These are phyloP conservation scores for Mastigias papua DNA, from an alignment of 30 jellyfish, hydroid and myxozoan genomes.

Conservation along the genomic window DNA sequence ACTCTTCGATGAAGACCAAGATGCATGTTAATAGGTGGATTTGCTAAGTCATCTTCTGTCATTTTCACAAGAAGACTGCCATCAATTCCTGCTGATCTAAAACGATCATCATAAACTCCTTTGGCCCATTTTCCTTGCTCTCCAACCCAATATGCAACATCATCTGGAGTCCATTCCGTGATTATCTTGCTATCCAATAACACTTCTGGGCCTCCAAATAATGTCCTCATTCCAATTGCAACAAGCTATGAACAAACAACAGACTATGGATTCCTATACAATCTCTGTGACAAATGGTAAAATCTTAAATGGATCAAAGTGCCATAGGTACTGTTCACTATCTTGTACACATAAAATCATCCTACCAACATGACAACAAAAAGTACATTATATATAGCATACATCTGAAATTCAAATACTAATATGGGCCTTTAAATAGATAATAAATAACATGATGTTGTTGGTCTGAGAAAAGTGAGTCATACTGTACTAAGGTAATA, in stretches of 20 bases:
- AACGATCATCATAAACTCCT: conserved; percentile 74
- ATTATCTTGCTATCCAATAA: conserved; percentile 70
- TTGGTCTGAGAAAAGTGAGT: too few relatives aligned
- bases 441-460: too few relatives aligned
- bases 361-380: too few relatives aligned
- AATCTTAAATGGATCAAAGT: too few relatives aligned
- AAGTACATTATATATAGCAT: too few relatives aligned
- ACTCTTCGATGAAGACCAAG: conserved; percentile 82
- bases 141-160: conserved; percentile 96
- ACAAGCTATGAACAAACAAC: conserved; percentile 56
- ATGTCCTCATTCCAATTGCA: conserved; percentile 57
- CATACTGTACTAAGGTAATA: too few relatives aligned
- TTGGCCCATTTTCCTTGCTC: conserved; percentile 94
- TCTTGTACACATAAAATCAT: too few relatives aligned
- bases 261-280: neutral
- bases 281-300: too few relatives aligned
- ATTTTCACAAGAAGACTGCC: conserved; percentile 77
- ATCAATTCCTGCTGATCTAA: conserved; percentile 91
- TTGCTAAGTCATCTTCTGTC: conserved; percentile 76
- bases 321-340: too few relatives aligned
- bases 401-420: too few relatives aligned
- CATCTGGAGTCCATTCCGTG: conserved; percentile 91
- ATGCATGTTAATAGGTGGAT: conserved; percentile 76
- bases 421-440: too few relatives aligned
- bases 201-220: conserved; percentile 67